Conservation (phyloP, 2,113 vertebrate genomes). For the Ictalurus punctatus region DNA sequence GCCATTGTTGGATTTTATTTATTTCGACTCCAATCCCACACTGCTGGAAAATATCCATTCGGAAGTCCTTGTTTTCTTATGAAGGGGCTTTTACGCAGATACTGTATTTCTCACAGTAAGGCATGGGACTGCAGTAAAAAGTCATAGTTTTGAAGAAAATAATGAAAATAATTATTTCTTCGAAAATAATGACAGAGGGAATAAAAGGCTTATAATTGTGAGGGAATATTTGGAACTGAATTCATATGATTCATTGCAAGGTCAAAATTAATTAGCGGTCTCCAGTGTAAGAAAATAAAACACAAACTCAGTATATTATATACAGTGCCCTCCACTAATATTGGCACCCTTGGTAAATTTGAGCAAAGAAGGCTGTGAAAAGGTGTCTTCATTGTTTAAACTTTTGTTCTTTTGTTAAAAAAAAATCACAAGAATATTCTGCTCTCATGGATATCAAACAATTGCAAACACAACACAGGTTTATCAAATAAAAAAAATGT, state of each 20-base stretch:
- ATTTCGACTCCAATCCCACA: slow-evolving; percentile 8
- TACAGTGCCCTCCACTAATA: too few species aligned
- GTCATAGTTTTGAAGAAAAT: slow-evolving; percentile 12
- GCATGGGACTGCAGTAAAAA: neutral
- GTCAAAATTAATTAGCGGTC: slow-evolving; percentile 17
- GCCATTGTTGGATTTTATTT: slow-evolving; percentile 42
- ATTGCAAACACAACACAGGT: too few species aligned
- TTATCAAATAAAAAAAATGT: too few species aligned
- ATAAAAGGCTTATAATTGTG: slow-evolving; percentile 9
- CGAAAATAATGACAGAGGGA: slow-evolving; percentile 3
- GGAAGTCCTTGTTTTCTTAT: slow-evolving; percentile 27
- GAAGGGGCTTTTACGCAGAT: slow-evolving; percentile 44
- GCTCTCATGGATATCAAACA: too few species aligned
- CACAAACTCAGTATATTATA: too few species aligned
- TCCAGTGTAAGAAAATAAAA: neutral
- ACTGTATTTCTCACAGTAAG: slow-evolving; percentile 22
- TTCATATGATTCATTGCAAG: slow-evolving; percentile 4
- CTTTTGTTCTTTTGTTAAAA: too few species aligned
- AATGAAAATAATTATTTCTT: neutral
- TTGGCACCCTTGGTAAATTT: too few species aligned
- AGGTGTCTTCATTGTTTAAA: too few species aligned
- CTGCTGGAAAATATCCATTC: slow-evolving; percentile 11
- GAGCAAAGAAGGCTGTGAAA: too few species aligned
- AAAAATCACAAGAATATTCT: too few species aligned
- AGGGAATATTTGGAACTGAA: slow-evolving; percentile 14